A percentile compares a stretch with the other conserved stretches of the same genome.
Conservation (phyloP, 2,113 vertebrate species). For the Aythya baeri region DNA sequence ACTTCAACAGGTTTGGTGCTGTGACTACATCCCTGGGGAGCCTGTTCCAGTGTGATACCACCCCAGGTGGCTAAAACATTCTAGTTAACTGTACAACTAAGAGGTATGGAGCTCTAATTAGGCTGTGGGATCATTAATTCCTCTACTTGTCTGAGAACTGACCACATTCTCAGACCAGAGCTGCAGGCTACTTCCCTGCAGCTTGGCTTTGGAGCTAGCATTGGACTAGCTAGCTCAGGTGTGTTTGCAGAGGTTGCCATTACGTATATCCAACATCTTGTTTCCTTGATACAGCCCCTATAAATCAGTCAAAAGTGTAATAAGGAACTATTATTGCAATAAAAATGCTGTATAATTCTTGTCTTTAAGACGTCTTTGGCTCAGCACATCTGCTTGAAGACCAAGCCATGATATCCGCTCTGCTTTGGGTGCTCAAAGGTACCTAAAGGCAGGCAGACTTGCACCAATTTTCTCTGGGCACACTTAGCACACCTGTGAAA, state of each 20-base stretch:
- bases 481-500: neutral
- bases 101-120: neutral
- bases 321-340: neutral
- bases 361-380: neutral
- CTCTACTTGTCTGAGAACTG: neutral
- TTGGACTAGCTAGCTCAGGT: neutral
- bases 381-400: fast-evolving
- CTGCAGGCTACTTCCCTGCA: neutral
- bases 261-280: neutral
- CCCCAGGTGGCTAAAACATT: neutral
- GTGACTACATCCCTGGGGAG: too few relatives aligned
- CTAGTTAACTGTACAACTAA: neutral
- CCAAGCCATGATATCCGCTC: neutral
- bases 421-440: neutral
- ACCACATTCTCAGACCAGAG: neutral
- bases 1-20: too few relatives aligned
- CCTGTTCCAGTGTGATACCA: too few relatives aligned
- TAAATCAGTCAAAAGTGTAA: neutral
- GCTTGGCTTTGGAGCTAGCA: neutral
- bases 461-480: neutral
- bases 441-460: neutral
- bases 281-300: neutral
- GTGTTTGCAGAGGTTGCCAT: neutral
- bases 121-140: neutral
- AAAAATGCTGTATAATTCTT: neutral